phyloP scores from a whole-genome alignment of 2,113 vertebrate genomes.

The Balaeniceps rex region DNA sequence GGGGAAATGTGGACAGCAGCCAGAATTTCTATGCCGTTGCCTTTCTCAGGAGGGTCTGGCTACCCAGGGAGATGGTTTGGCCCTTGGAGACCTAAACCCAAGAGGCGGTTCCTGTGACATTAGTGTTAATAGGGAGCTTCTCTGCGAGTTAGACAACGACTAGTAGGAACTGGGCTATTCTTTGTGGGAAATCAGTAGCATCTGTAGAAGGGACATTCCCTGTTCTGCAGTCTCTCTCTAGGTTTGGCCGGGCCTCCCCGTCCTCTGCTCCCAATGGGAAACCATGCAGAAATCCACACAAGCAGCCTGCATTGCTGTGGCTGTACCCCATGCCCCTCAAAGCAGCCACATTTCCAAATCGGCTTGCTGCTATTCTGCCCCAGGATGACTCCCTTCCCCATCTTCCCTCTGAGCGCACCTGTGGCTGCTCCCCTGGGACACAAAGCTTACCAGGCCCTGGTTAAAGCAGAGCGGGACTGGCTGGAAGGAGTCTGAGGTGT shows the following conservation, averaged over 20 bases:
- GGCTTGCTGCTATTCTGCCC: neutral
- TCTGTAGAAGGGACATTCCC: neutral
- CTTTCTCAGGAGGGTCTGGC: neutral
- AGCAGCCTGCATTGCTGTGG: neutral
- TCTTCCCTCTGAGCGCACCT: neutral
- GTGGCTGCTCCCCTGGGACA: neutral
- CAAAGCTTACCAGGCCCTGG: conserved; percentile 80
- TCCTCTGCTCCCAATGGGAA: neutral
- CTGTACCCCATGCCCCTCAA: neutral
- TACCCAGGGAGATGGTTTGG: neutral
- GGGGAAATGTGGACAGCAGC: neutral
- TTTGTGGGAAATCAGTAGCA: neutral
- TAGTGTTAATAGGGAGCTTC: neutral
- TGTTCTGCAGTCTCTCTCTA: neutral
- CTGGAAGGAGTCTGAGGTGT: conserved; percentile 71
- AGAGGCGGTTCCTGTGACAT: neutral
- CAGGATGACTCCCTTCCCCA: neutral
- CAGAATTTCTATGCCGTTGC: neutral
- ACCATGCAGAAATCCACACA: neutral
- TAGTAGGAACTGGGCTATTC: neutral
- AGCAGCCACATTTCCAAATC: neutral
- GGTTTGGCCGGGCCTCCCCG: neutral
- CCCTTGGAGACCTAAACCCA: neutral
- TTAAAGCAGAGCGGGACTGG: conserved; percentile 75
- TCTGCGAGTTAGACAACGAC: neutral